Evolutionary conservation across 1,140 invertebrate species (phyloP).

Genomic region (Zelostemma sp.): DNA sequence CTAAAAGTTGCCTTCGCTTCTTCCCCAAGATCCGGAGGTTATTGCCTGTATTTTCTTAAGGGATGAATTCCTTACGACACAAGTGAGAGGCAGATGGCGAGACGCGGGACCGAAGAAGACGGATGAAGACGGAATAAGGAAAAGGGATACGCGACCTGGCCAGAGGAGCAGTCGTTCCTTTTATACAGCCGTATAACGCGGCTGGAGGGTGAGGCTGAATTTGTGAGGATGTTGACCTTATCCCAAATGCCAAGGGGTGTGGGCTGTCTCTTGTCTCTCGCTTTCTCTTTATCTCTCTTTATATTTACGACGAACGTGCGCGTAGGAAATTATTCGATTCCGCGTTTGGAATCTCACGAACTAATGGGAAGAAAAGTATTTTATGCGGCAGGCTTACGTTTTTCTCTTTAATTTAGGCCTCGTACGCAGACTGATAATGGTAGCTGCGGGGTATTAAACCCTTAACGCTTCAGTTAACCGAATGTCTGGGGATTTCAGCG

Average conservation of each 20-base stretch:
- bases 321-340: constrained; percentile 46
- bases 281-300: not conserved
- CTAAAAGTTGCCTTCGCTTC: constrained; percentile 17
- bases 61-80: constrained; percentile 58
- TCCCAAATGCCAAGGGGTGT: constrained; percentile 22
- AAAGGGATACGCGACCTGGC: constrained; percentile 3
- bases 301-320: not conserved
- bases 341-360: constrained; percentile 28
- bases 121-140: not conserved
- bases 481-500: constrained; percentile 37
- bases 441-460: constrained; percentile 27
- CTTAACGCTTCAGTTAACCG: constrained; percentile 40
- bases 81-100: not conserved
- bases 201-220: not conserved
- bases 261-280: constrained; percentile 14
- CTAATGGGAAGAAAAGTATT: not conserved
- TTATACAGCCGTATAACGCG: not conserved
- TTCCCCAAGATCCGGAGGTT: constrained; percentile 61
- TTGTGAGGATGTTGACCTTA: constrained; percentile 29
- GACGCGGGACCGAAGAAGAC: constrained; percentile 1
- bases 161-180: constrained; percentile 1
- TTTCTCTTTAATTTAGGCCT: constrained; percentile 37
- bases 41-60: constrained; percentile 69
- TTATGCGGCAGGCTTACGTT: constrained; percentile 20
- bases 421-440: constrained; percentile 11